Percentiles rank a stretch among this genome's conserved stretches.
Conservation (phyloP, 2,113 vertebrate genomes). For the Catharus minimus region DNA sequence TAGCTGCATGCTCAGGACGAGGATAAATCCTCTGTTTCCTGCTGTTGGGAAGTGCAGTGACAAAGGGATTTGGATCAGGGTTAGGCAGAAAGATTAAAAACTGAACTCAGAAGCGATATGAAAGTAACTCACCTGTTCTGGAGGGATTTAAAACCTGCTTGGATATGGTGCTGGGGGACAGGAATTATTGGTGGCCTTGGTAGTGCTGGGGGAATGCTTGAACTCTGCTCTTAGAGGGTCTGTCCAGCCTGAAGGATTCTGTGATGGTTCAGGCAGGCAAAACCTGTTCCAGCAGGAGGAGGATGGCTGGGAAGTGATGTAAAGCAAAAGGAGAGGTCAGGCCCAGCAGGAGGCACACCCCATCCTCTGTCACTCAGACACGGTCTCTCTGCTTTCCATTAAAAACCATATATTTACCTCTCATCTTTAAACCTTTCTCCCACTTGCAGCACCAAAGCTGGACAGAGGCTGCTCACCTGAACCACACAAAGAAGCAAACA, state of each 20-base stretch:
- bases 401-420: not conserved
- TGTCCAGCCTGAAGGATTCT: not conserved
- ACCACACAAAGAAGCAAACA: not conserved
- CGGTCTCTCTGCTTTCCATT: fast-evolving
- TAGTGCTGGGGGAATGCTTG: not conserved
- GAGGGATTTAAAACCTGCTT: fast-evolving
- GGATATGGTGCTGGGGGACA: not conserved
- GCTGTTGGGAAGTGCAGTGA: fast-evolving
- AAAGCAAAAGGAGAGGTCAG: not conserved
- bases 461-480: not conserved
- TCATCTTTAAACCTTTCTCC: not conserved
- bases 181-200: not conserved
- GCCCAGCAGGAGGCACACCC: not conserved
- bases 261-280: not conserved
- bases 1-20: not conserved
- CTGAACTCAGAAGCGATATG: not conserved
- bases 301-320: not conserved
- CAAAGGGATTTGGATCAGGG: not conserved
- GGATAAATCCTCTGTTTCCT: not conserved
- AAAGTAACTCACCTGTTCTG: not conserved
- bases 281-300: not conserved
- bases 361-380: not conserved
- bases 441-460: not conserved
- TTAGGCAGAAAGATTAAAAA: not conserved
- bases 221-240: not conserved